phyloP scores from a whole-genome alignment of 2,797 vertebrate species.

The Hippocampus kuda region DNA sequence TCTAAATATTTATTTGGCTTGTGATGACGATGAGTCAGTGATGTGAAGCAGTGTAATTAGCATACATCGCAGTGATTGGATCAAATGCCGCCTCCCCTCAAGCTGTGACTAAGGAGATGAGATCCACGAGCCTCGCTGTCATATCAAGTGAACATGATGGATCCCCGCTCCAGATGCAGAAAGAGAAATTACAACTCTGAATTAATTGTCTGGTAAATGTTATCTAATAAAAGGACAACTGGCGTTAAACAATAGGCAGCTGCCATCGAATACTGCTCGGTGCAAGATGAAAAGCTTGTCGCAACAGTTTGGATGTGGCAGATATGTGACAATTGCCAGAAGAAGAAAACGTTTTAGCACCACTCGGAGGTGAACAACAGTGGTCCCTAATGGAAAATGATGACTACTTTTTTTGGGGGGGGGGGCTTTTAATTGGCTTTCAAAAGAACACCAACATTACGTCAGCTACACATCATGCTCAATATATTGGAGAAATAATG shows the following conservation, averaged over 20 bases:
- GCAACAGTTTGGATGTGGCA: slow-evolving; percentile 4
- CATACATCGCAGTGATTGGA: slow-evolving; percentile 41
- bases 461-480: no score
- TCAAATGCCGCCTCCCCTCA: slow-evolving; percentile 29
- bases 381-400: neutral
- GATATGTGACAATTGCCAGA: slow-evolving; percentile 3
- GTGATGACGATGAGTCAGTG: slow-evolving; percentile 35
- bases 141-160: slow-evolving; percentile 26
- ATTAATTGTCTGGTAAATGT: slow-evolving; percentile 31
- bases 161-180: slow-evolving; percentile 21
- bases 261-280: no score
- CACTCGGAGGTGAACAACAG: neutral
- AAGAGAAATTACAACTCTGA: slow-evolving; percentile 31
- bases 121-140: slow-evolving; percentile 26
- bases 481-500: no score
- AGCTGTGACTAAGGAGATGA: slow-evolving; percentile 35
- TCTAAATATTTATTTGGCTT: slow-evolving; percentile 19
- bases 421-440: no score
- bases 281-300: slow-evolving; percentile 2
- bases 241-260: slow-evolving; percentile 8
- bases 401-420: neutral
- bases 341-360: neutral
- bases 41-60: slow-evolving; percentile 47
- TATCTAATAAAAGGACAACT: slow-evolving; percentile 18
- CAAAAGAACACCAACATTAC: no score